Conservation (phyloP, 2,888 invertebrate genomes). For the Pammene aurita region DNA sequence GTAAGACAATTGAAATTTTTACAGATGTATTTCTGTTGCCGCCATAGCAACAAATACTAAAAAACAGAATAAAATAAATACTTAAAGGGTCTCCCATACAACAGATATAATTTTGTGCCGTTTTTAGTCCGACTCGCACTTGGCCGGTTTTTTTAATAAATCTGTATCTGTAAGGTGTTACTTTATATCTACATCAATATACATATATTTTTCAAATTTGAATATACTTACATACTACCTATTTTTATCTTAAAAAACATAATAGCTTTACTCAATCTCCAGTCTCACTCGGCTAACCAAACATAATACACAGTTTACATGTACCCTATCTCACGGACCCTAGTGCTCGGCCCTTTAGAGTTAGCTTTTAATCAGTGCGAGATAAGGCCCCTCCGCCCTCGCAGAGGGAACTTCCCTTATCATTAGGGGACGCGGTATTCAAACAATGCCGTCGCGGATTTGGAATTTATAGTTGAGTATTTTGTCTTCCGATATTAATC, state of each 20-base stretch:
- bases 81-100: no score
- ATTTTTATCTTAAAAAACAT: not conserved
- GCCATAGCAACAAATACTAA: no score
- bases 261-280: not conserved
- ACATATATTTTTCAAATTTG: no score
- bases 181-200: no score
- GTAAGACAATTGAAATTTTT: no score
- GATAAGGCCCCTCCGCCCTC: conserved; percentile 65
- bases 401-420: conserved; percentile 54
- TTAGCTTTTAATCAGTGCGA: conserved; percentile 80
- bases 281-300: conserved; percentile 34
- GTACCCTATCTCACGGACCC: conserved; percentile 50
- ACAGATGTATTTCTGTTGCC: no score
- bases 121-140: no score
- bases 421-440: conserved; percentile 57
- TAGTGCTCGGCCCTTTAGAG: conserved; percentile 64
- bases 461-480: conserved; percentile 25
- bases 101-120: no score
- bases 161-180: no score
- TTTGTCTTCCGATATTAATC: not conserved
- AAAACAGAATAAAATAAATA: no score
- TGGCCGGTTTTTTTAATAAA: no score
- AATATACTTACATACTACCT: no score
- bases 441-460: conserved; percentile 51
- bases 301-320: conserved; percentile 32